A percentile compares a stretch with the other conserved stretches of the same genome.
Conservation (phyloP, 2,797 vertebrate genomes). For the Sebastes wilsoni region DNA sequence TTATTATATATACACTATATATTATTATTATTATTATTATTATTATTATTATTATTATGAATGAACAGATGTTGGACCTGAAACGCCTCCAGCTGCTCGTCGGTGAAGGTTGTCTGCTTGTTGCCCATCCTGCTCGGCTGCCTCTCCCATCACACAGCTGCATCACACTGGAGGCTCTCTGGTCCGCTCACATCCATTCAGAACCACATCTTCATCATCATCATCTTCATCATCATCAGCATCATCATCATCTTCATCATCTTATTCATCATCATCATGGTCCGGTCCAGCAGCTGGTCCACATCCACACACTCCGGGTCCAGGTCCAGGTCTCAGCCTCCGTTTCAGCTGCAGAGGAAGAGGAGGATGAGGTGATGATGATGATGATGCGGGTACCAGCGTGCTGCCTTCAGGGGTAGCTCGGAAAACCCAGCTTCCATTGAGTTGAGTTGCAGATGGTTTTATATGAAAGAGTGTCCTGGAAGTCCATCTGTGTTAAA, state of each 20-base stretch:
- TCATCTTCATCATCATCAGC: too few species aligned
- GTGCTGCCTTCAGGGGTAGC: background rate
- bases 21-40: too few species aligned
- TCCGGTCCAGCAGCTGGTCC: background rate
- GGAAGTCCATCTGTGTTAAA: too few species aligned
- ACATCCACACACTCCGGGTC: background rate
- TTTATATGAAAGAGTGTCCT: too few species aligned
- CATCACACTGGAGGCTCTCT: conserved; percentile 79
- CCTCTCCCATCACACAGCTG: conserved; percentile 72
- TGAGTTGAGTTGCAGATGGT: too few species aligned
- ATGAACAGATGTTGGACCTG: conserved; percentile 68
- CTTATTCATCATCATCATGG: background rate
- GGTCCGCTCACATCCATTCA: conserved; percentile 52
- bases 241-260: too few species aligned
- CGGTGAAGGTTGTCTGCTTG: conserved; percentile 95
- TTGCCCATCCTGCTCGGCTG: conserved; percentile 89
- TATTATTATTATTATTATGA: too few species aligned
- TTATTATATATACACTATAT: background rate
- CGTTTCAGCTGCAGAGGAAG: background rate
- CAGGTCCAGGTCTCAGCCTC: background rate
- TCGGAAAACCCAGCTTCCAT: background rate
- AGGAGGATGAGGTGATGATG: too few species aligned
- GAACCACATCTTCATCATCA: background rate
- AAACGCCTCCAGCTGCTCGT: conserved; percentile 93
- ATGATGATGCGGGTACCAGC: background rate